Evolutionary conservation across 2,113 vertebrate genomes (phyloP).

Genomic region (Erpornis zantholeuca): DNA sequence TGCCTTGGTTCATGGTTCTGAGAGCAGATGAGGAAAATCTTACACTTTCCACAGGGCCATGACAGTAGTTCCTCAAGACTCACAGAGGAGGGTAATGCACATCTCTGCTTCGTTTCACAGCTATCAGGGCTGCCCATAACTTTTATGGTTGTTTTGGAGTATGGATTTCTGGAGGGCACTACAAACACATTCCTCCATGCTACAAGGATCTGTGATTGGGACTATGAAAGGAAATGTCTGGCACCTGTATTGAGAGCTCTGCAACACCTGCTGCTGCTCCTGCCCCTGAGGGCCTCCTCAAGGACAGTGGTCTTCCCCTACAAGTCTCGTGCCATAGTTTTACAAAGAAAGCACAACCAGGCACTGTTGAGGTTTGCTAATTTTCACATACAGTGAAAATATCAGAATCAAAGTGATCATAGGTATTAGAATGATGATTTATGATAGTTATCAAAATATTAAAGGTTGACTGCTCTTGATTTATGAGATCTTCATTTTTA

Average conservation of each 20-base stretch:
- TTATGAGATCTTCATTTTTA: neutral
- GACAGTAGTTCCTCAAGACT: neutral
- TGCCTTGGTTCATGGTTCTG: neutral
- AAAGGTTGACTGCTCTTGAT: neutral
- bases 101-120: neutral
- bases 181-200: fast-evolving
- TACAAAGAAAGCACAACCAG: neutral
- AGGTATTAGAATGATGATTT: neutral
- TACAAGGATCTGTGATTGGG: neutral
- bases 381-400: neutral
- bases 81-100: neutral
- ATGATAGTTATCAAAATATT: neutral
- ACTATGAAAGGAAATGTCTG: neutral
- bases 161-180: neutral
- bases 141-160: neutral
- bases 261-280: neutral
- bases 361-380: neutral
- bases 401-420: neutral
- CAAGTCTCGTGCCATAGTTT: fast-evolving
- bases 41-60: neutral
- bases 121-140: fast-evolving
- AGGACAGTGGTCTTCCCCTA: neutral
- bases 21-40: neutral
- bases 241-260: neutral
- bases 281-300: neutral